Evolutionary conservation across 2,888 invertebrate genomes (phyloP).

Genomic region (Aleiodes alternator): DNA sequence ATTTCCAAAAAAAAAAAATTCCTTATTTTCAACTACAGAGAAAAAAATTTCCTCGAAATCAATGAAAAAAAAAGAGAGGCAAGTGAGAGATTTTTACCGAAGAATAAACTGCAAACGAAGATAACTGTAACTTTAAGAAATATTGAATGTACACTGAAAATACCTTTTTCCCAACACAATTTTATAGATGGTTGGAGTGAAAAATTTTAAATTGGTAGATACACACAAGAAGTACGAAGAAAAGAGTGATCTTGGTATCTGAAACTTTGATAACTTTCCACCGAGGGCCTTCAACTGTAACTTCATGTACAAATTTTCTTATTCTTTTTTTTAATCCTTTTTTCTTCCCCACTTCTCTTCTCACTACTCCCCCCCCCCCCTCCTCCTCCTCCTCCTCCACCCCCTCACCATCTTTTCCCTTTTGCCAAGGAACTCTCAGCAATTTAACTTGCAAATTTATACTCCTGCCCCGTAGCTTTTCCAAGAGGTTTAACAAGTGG

Average conservation of each 20-base stretch:
- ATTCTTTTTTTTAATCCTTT: slow-evolving; percentile 12
- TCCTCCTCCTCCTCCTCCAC: slow-evolving; percentile 13
- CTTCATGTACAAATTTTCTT: slow-evolving; percentile 1
- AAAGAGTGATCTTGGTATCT: slow-evolving; percentile 17
- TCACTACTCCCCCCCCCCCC: not conserved
- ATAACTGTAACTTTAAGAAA: not conserved
- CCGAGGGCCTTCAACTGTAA: slow-evolving; percentile 20
- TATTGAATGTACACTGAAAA: not conserved
- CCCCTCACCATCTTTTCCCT: slow-evolving; percentile 29
- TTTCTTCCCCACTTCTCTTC: slow-evolving; percentile 7
- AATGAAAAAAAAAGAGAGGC: not conserved
- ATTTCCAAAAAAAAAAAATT: not conserved
- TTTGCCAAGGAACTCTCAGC: slow-evolving; percentile 45
- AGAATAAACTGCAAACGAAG: not conserved
- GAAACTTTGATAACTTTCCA: slow-evolving; percentile 54
- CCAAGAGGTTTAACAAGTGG: slow-evolving; percentile 59
- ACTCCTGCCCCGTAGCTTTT: slow-evolving; percentile 50
- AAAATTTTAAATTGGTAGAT: slow-evolving; percentile 24
- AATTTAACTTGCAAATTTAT: slow-evolving; percentile 66
- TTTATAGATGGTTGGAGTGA: not conserved
- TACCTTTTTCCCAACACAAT: not conserved
- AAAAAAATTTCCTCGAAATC: too few species aligned
- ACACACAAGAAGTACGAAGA: not conserved
- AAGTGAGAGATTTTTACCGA: not conserved
- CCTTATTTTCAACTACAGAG: not conserved